Evolutionary conservation across 1,140 invertebrate species (phyloP).

Genomic region (Zaprionus capensis): DNA sequence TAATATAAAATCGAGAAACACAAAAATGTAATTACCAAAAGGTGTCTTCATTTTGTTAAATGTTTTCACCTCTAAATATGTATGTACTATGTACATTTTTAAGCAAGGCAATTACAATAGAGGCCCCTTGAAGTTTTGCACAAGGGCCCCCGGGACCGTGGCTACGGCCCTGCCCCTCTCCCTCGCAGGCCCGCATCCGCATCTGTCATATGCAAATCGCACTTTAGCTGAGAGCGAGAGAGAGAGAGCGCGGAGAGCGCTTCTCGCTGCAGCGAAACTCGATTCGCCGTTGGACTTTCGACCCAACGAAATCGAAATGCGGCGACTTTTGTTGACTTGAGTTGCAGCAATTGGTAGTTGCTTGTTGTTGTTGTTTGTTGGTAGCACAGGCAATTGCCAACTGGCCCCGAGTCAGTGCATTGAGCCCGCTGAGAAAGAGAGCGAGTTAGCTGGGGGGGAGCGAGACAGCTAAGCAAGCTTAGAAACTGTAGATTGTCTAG

Average conservation of each 20-base stretch:
- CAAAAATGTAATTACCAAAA: too few species aligned
- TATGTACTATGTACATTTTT: too few species aligned
- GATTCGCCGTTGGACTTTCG: slow-evolving; percentile 2
- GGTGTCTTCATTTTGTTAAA: too few species aligned
- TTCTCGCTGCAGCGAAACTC: slow-evolving; percentile 2
- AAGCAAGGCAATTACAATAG: too few species aligned
- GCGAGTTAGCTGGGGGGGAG: background rate
- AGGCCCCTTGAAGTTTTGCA: too few species aligned
- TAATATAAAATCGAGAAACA: too few species aligned
- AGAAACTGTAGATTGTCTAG: slow-evolving; percentile 7
- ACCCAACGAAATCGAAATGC: slow-evolving; percentile 6
- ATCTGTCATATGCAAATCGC: slow-evolving; percentile 3
- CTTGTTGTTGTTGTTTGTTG: background rate
- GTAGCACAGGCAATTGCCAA: slow-evolving; percentile 1
- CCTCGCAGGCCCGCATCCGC: background rate
- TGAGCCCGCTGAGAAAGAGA: slow-evolving; percentile 10
- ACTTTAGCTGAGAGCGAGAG: background rate
- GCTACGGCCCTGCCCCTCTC: background rate
- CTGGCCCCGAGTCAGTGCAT: slow-evolving; percentile 26
- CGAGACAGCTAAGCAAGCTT: background rate
- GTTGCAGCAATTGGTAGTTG: slow-evolving; percentile 1
- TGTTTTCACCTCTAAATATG: too few species aligned
- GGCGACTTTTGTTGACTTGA: slow-evolving; percentile 3
- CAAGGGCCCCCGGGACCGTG: too few species aligned
- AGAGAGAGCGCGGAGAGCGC: background rate